A percentile compares a stretch with the other conserved stretches of the same genome.
Conservation (phyloP, 2,888 invertebrate species). For the Apamea crenata region DNA sequence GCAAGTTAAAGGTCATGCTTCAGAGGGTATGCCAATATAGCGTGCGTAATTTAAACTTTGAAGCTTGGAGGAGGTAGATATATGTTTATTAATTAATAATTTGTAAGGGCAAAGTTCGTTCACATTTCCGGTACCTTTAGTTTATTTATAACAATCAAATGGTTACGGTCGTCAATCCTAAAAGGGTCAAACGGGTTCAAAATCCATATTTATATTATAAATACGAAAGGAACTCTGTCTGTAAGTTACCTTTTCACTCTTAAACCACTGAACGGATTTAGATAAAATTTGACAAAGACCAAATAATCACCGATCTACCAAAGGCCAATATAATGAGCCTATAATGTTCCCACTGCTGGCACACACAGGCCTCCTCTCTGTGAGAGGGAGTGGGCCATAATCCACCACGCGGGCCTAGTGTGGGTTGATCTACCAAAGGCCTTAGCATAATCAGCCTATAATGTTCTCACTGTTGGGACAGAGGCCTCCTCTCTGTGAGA, state of each 20-base stretch:
- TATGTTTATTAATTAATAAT: conserved; percentile 17
- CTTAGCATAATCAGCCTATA: neutral
- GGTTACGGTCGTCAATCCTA: neutral
- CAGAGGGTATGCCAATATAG: conserved; percentile 12
- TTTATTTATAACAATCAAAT: neutral
- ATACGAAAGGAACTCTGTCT: too few relatives aligned
- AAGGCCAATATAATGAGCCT: neutral
- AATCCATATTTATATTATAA: too few relatives aligned
- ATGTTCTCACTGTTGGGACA: too few relatives aligned
- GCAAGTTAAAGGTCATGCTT: neutral
- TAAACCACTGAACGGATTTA: neutral
- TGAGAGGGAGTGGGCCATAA: too few relatives aligned
- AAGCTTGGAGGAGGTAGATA: neutral
- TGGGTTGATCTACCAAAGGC: neutral
- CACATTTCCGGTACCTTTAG: conserved; percentile 6
- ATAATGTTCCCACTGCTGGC: too few relatives aligned
- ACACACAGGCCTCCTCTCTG: too few relatives aligned
- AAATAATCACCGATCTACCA: too few relatives aligned
- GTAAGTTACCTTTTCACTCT: too few relatives aligned
- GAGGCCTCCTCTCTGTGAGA: too few relatives aligned
- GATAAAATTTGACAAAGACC: neutral
- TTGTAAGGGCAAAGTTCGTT: neutral
- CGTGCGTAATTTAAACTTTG: conserved; percentile 2
- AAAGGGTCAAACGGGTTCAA: neutral
- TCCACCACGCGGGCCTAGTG: too few relatives aligned